Evolutionary conservation across 64 coral and sea anemone species (phyloP), one percentile per base, ranked within the genome.

Genomic region (Pocillopora verrucosa): DNA sequence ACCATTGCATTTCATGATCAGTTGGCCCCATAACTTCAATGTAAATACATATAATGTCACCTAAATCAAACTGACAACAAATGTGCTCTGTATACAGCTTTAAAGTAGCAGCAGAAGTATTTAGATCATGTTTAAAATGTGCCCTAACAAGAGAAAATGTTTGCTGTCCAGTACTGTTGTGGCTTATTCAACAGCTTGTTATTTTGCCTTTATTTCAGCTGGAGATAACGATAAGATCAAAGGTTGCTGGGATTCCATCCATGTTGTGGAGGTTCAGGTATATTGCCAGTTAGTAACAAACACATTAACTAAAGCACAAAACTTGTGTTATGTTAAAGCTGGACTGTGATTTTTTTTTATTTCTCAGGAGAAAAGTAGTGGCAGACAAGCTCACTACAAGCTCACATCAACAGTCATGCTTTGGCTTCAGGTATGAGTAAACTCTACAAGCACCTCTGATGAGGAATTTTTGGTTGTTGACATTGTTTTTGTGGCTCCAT

Each of bases 191-290:
- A 0, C 9, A n/a, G 20, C 11, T 25, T 22, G 20, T 69, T n/a
- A n/a, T 69, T 2, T 22, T n/a, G 65, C 14, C 13, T 65, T 86
- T 68, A 25, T 84, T 90, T n/a, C 60, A 98, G 96, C 96, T 88
- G 96, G 96, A 41, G 96, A 98, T 98, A 93, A 93, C 24, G 95
- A 79, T 85, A 98, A 98, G 76, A 98, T 98, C 74, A 98, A 93
- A 91, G 96, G 96, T 2, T 98, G 96, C 78, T 98, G 96, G 96
- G 96, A 98, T 80, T 98, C 96, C 30, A 98, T 98, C 60, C 96
- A 98, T 80, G 96, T 98, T 65, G 93, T 98, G 82, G 96, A 98
- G 92, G 96, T 98, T 67, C 96, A 98, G 87, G 96, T 94, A 86
- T 13, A 15, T 60, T 69, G 38, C 11, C 36, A 57, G 35, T 80